Conservation (phyloP, 2,113 vertebrate species). For the Xiphophorus hellerii region DNA sequence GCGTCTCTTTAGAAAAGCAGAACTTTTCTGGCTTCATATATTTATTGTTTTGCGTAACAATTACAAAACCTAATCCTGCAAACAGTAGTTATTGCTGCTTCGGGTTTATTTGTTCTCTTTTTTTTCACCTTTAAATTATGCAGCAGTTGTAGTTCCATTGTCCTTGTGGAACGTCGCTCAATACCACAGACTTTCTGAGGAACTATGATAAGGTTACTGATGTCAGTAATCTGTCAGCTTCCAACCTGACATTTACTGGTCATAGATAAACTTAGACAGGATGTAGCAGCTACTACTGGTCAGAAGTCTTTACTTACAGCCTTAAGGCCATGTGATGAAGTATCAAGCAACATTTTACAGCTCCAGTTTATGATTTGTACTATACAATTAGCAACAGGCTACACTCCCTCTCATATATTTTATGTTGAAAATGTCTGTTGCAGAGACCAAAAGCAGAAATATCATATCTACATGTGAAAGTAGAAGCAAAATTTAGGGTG, state of each 20-base stretch:
- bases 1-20: neutral
- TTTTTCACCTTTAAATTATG: neutral
- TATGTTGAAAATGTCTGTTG: neutral
- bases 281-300: neutral
- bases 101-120: constrained; percentile 46
- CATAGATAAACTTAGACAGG: constrained; percentile 5
- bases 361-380: neutral
- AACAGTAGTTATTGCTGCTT: neutral
- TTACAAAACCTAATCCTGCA: constrained; percentile 9
- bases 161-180: constrained; percentile 18
- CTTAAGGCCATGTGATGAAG: neutral
- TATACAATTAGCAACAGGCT: neutral
- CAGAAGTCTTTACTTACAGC: neutral
- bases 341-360: neutral
- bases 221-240: constrained; percentile 42
- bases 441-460: neutral
- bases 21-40: neutral
- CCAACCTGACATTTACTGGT: constrained; percentile 7
- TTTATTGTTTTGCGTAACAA: neutral
- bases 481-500: neutral
- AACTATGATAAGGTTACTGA: constrained; percentile 49
- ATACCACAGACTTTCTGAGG: constrained; percentile 59
- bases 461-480: neutral
- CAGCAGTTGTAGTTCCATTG: constrained; percentile 9
- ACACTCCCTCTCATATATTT: neutral